Percentiles rank a stretch among this genome's conserved stretches.
Evolutionary conservation across 2,797 vertebrate species (phyloP).

Genomic region (Bufotes viridis): DNA sequence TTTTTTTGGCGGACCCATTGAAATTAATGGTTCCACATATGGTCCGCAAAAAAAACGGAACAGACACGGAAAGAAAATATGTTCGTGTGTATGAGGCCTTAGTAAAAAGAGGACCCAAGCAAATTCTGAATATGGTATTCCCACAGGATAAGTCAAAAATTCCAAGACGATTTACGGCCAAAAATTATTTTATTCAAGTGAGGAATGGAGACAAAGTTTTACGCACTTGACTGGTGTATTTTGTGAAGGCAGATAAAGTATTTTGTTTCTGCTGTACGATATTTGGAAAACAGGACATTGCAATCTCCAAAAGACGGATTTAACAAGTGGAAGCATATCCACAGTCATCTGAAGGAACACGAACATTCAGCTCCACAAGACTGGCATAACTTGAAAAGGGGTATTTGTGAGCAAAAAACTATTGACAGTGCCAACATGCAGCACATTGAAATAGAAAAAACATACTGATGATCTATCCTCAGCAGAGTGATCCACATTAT

Average conservation of each 20-base stretch:
- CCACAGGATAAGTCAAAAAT: not conserved
- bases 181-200: slow-evolving; percentile 13
- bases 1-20: no score
- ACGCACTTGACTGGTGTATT: not conserved
- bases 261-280: not conserved
- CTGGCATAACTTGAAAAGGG: not conserved
- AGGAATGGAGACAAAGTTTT: not conserved
- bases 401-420: not conserved
- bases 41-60: no score
- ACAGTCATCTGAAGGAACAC: not conserved
- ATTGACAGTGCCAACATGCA: not conserved
- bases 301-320: not conserved
- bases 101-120: not conserved
- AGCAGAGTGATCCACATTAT: not conserved
- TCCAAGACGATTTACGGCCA: not conserved
- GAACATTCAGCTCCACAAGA: not conserved
- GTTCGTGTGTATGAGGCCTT: no score
- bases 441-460: not conserved
- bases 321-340: not conserved
- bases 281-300: not conserved
- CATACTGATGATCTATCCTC: not conserved
- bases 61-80: no score
- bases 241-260: not conserved
- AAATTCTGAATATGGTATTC: not conserved
- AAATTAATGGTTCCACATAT: no score